Evolutionary conservation across 2,888 invertebrate genomes (phyloP).

Genomic region (Nesidiocoris tenuis): DNA sequence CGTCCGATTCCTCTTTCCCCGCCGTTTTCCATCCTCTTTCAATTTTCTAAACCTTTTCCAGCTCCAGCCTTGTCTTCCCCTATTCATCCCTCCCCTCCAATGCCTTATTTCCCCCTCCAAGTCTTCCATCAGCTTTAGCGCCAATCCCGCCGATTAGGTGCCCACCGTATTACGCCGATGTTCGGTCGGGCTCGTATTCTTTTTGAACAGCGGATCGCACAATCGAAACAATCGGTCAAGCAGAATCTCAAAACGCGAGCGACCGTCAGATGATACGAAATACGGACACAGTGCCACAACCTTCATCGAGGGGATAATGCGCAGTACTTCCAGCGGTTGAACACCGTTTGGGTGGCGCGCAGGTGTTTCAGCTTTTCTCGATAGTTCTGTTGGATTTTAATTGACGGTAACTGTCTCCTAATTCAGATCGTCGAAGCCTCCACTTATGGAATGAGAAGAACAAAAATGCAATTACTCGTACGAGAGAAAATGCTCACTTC

Average conservation of each 20-base stretch:
- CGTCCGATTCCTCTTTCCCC: slow-evolving; percentile 7
- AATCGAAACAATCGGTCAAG: background rate
- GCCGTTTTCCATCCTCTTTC: background rate
- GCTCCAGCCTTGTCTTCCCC: slow-evolving; percentile 1
- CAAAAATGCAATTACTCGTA: too few species aligned
- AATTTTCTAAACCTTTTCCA: background rate
- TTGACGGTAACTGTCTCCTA: too few species aligned
- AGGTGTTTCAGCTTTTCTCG: too few species aligned
- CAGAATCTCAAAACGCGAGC: background rate
- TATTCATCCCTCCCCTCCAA: background rate
- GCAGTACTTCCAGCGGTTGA: too few species aligned
- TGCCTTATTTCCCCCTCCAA: background rate
- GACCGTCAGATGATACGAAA: too few species aligned
- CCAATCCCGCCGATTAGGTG: slow-evolving; percentile 31
- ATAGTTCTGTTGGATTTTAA: too few species aligned
- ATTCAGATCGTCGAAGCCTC: too few species aligned
- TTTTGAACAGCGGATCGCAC: background rate
- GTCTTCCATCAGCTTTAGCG: slow-evolving; percentile 35
- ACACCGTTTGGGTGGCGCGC: too few species aligned
- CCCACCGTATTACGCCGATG: background rate
- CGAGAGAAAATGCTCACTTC: too few species aligned
- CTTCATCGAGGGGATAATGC: too few species aligned
- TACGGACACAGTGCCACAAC: too few species aligned
- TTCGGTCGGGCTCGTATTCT: slow-evolving; percentile 2
- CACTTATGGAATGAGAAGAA: too few species aligned